Conservation (phyloP, 2,113 vertebrate species). For the Sturnira hondurensis region DNA sequence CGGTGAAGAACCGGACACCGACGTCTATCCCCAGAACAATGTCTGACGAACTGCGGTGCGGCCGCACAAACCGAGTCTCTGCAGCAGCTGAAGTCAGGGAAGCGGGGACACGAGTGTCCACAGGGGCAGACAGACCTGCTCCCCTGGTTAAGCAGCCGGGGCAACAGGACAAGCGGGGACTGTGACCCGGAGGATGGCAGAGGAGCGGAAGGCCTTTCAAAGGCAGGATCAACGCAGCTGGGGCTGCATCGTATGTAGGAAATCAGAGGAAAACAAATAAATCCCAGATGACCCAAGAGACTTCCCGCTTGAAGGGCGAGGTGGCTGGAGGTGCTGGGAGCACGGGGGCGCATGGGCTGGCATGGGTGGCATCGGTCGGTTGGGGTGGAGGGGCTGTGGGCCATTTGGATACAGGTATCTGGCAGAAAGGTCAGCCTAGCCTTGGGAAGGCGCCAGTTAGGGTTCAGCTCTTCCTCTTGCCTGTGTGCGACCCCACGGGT, state of each 20-base stretch:
- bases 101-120: background rate
- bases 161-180: background rate
- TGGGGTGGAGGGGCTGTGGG: too few relatives aligned
- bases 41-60: background rate
- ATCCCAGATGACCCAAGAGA: background rate
- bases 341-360: too few relatives aligned
- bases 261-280: background rate
- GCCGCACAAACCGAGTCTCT: background rate
- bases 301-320: background rate
- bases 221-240: background rate
- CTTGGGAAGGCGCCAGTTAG: background rate
- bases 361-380: too few relatives aligned
- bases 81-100: background rate
- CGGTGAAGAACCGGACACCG: background rate
- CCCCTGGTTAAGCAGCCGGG: background rate
- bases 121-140: background rate
- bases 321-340: too few relatives aligned
- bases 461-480: background rate
- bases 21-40: background rate
- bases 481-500: background rate
- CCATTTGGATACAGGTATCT: too few relatives aligned
- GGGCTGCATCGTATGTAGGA: background rate
- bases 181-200: too few relatives aligned
- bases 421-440: background rate
- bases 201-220: background rate